Conservation (phyloP, 1,140 invertebrate species). For the Oncopeltus fasciatus region DNA sequence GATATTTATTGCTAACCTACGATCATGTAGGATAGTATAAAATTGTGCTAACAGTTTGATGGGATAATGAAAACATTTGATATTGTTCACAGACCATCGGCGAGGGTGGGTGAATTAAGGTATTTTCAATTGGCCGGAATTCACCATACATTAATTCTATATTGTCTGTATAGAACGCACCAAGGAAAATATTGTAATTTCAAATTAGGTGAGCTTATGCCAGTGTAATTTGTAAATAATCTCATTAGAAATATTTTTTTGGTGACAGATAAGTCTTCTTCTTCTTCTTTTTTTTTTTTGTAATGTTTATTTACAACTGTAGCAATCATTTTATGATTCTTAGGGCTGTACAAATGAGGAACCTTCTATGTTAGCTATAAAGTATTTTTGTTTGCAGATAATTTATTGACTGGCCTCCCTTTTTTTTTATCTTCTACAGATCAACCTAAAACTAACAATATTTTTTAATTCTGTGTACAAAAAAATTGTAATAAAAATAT, state of each 20-base stretch:
- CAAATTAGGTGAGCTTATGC: neutral
- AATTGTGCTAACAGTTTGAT: slow-evolving; percentile 13
- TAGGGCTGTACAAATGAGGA: too few relatives aligned
- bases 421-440: slow-evolving; percentile 1
- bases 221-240: neutral
- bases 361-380: too few relatives aligned
- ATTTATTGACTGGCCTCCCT: neutral
- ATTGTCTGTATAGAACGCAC: neutral
- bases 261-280: too few relatives aligned
- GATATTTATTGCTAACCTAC: slow-evolving; percentile 20
- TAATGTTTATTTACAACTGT: too few relatives aligned
- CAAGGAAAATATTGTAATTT: neutral
- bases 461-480: neutral
- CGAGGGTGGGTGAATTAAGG: neutral
- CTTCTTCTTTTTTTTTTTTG: too few relatives aligned
- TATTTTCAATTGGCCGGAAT: neutral
- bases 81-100: slow-evolving; percentile 1
- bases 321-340: too few relatives aligned
- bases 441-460: slow-evolving; percentile 7
- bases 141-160: neutral
- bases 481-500: neutral
- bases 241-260: neutral
- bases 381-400: too few relatives aligned
- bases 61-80: neutral
- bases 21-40: slow-evolving; percentile 20